Conservation (phyloP, 2,888 invertebrate species). For the Syrista parreyssii region DNA sequence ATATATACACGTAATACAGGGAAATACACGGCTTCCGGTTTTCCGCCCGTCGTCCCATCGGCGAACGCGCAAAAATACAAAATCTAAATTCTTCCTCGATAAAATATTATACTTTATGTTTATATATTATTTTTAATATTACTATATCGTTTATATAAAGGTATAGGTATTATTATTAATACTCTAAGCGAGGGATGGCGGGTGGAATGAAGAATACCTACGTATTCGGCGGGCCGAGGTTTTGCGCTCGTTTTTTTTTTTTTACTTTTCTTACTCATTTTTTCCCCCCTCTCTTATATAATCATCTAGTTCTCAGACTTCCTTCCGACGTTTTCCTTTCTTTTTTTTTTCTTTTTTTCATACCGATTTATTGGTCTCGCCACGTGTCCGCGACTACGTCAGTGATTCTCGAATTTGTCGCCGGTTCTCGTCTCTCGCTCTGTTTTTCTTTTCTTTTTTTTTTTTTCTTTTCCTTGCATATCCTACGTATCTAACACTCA, state of each 20-base stretch:
- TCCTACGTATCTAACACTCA: slow-evolving; percentile 6
- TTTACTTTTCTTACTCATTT: slow-evolving; percentile 15
- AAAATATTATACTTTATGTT: slow-evolving; percentile 53
- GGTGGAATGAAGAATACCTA: slow-evolving; percentile 45
- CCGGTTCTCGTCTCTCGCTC: neutral
- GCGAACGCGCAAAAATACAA: slow-evolving; percentile 61
- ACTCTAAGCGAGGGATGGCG: slow-evolving; percentile 62
- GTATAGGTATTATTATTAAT: slow-evolving; percentile 59
- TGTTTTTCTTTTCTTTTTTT: slow-evolving; percentile 14
- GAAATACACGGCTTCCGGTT: neutral
- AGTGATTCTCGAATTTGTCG: neutral
- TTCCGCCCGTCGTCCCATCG: slow-evolving; percentile 50
- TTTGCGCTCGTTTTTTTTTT: slow-evolving; percentile 26
- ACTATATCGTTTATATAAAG: slow-evolving; percentile 61
- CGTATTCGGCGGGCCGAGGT: neutral
- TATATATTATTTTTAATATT: slow-evolving; percentile 51
- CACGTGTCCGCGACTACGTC: too few relatives aligned
- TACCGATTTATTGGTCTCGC: slow-evolving; percentile 6
- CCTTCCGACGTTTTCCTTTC: slow-evolving; percentile 9
- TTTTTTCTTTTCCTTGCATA: slow-evolving; percentile 14
- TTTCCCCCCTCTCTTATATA: slow-evolving; percentile 8
- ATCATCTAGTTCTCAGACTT: slow-evolving; percentile 3
- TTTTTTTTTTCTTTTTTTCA: slow-evolving; percentile 9
- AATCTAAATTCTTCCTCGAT: slow-evolving; percentile 61
- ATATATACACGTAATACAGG: neutral